Conservation (phyloP, 1,140 invertebrate genomes). For the Triops cancriformis region DNA sequence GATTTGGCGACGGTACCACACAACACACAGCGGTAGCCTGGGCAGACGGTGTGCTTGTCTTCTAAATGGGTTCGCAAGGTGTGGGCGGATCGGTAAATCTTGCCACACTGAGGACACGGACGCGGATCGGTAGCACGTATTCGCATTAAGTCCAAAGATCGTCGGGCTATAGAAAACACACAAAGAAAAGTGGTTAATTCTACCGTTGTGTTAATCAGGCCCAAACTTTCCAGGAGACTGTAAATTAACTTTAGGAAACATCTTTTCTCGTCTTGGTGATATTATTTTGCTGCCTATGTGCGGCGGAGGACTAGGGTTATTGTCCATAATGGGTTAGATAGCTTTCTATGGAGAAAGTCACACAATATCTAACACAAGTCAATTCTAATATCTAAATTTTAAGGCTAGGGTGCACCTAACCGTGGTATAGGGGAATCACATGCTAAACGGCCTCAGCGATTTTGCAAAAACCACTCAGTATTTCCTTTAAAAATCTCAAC, state of each 20-base stretch:
- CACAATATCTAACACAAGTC: too few species aligned
- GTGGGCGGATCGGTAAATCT: slow-evolving; percentile 83
- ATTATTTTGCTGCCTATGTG: neutral
- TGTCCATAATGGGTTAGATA: too few species aligned
- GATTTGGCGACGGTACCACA: slow-evolving; percentile 87
- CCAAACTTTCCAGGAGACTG: neutral
- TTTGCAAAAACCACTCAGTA: too few species aligned
- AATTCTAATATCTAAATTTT: too few species aligned
- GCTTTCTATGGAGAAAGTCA: too few species aligned
- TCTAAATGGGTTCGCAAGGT: slow-evolving; percentile 80
- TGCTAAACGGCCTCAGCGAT: too few species aligned
- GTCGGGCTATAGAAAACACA: slow-evolving; percentile 33
- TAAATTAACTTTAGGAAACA: too few species aligned
- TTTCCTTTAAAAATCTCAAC: too few species aligned
- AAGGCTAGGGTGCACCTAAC: too few species aligned
- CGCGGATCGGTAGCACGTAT: slow-evolving; percentile 81
- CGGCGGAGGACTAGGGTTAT: neutral
- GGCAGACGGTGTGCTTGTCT: slow-evolving; percentile 85
- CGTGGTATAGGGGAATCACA: too few species aligned
- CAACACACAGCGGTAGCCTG: slow-evolving; percentile 79
- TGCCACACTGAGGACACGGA: slow-evolving; percentile 84
- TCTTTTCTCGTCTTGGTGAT: too few species aligned
- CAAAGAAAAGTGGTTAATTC: neutral
- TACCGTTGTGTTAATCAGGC: neutral
- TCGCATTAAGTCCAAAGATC: slow-evolving; percentile 69